Evolutionary conservation across 2,888 invertebrate genomes (phyloP).

Genomic region (Heliconius aoede): DNA sequence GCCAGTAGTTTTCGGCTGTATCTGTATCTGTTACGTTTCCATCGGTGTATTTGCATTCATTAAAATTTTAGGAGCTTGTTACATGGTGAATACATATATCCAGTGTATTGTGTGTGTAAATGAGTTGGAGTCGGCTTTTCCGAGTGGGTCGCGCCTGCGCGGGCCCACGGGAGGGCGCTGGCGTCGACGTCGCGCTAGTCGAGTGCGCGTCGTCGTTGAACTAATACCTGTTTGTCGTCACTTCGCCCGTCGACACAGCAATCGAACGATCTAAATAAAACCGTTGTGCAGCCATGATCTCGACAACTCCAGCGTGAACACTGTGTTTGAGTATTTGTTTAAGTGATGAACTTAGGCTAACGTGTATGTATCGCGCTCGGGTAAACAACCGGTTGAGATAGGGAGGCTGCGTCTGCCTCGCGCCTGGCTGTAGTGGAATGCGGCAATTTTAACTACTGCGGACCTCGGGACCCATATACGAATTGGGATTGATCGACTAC

Average conservation of each 20-base stretch:
- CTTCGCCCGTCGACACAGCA: conserved; percentile 55
- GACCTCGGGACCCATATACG: conserved; percentile 76
- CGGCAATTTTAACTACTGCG: conserved; percentile 83
- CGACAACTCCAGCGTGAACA: conserved; percentile 55
- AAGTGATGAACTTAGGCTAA: conserved; percentile 66
- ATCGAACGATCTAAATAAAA: conserved; percentile 67
- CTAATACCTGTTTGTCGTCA: conserved; percentile 58
- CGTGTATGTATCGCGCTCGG: conserved; percentile 54
- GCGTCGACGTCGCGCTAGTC: conserved; percentile 64
- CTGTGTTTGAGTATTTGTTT: conserved; percentile 71
- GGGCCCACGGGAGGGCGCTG: conserved; percentile 67
- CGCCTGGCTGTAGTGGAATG: conserved; percentile 81
- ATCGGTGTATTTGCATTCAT: conserved; percentile 42
- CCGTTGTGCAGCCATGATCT: conserved; percentile 63
- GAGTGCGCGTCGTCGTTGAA: conserved; percentile 69
- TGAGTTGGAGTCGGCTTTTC: conserved; percentile 58
- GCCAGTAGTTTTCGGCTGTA: conserved; percentile 20
- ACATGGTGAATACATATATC: conserved; percentile 44
- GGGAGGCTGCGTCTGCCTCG: conserved; percentile 79
- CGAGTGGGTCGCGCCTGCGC: conserved; percentile 54
- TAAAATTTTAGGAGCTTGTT: conserved; percentile 45
- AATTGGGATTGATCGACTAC: conserved; percentile 72
- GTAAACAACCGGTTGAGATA: conserved; percentile 76
- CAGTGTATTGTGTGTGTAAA: conserved; percentile 59
- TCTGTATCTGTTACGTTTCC: conserved; percentile 34